Conservation (phyloP, 53 echinoderm and acorn worm genomes). For the Holothuria scabra region DNA sequence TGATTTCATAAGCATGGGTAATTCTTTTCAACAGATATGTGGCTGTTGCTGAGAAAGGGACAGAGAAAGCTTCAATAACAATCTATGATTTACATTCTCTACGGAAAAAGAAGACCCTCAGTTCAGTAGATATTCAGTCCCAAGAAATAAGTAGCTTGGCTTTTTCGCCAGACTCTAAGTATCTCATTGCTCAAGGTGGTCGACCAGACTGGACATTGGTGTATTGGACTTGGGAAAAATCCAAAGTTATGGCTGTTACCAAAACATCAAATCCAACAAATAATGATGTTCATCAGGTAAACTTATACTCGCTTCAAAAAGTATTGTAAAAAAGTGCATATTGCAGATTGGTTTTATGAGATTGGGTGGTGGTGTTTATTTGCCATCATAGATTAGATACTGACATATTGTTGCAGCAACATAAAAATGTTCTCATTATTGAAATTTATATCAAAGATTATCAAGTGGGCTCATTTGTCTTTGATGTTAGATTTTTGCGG, state of each 20-base stretch:
- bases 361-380: too few relatives aligned
- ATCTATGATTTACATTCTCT: slow-evolving; percentile 99
- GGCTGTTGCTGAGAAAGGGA: slow-evolving; percentile 91
- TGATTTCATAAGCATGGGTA: too few relatives aligned
- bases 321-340: background rate
- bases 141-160: slow-evolving; percentile 92
- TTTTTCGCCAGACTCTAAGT: slow-evolving; percentile 98
- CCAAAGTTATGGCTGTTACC: slow-evolving; percentile 96
- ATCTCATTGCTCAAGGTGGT: slow-evolving; percentile 98
- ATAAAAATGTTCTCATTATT: too few relatives aligned
- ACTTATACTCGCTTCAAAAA: background rate
- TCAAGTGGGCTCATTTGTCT: too few relatives aligned
- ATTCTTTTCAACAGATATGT: slow-evolving; percentile 55
- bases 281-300: slow-evolving; percentile 95
- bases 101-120: slow-evolving; percentile 86
- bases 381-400: too few relatives aligned
- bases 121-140: slow-evolving; percentile 92
- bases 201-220: slow-evolving; percentile 97
- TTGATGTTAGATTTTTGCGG: too few relatives aligned
- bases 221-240: slow-evolving; percentile 99
- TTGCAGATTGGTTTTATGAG: too few relatives aligned
- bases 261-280: slow-evolving; percentile 95
- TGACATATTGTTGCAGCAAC: too few relatives aligned
- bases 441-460: too few relatives aligned
- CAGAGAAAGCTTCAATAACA: slow-evolving; percentile 94